phyloP scores from a whole-genome alignment of 1,140 invertebrate genomes.

The Drosophila eugracilis region DNA sequence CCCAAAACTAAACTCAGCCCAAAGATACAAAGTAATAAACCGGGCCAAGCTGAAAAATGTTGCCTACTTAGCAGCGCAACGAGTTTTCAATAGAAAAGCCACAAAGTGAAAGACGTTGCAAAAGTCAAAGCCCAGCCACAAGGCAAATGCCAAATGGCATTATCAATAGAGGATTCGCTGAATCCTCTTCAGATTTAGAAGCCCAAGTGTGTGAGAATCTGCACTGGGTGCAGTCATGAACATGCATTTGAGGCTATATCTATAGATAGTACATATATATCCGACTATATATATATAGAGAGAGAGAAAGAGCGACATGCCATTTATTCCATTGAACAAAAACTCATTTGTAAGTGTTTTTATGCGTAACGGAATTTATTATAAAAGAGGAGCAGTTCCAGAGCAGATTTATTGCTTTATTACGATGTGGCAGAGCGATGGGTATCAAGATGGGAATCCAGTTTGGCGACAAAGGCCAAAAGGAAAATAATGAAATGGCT shows the following conservation, averaged over 20 bases:
- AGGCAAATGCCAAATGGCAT: constrained; percentile 44
- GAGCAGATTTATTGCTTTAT: constrained; percentile 69
- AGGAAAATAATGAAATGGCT: constrained; percentile 60
- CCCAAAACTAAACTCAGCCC: not conserved
- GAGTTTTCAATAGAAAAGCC: constrained; percentile 24
- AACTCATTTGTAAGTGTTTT: constrained; percentile 61
- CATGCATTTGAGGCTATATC: constrained; percentile 11
- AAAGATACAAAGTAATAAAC: constrained; percentile 19
- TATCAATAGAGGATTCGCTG: constrained; percentile 40
- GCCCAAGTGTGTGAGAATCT: constrained; percentile 14
- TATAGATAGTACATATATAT: not conserved
- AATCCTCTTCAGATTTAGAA: constrained; percentile 18
- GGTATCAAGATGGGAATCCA: constrained; percentile 41
- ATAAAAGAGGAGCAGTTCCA: constrained; percentile 47
- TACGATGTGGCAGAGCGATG: constrained; percentile 45
- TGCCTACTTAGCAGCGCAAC: constrained; percentile 39
- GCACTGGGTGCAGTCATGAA: constrained; percentile 24
- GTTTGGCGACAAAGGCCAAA: constrained; percentile 48
- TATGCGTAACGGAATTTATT: constrained; percentile 54
- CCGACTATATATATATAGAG: not conserved
- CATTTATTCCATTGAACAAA: constrained; percentile 58
- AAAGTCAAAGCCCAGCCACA: constrained; percentile 42
- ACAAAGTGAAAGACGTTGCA: constrained; percentile 39
- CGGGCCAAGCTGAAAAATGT: constrained; percentile 11
- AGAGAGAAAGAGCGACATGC: constrained; percentile 42